Evolutionary conservation across 2,888 invertebrate genomes (phyloP), one percentile per base, ranked within the genome.

Genomic region (Agrilus mali): DNA sequence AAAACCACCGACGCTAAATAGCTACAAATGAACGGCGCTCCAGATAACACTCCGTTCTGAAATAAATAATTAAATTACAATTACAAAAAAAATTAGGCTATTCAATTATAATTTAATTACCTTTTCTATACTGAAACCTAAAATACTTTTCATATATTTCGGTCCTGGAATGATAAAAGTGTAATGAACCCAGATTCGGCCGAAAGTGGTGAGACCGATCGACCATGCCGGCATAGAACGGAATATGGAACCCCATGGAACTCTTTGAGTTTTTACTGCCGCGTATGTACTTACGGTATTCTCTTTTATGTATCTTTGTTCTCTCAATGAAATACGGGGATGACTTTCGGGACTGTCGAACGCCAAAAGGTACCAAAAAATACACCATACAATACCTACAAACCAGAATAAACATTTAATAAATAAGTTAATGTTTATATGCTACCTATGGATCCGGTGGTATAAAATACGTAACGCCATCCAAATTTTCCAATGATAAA

Each of bases 161-260:
- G 82, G 82, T 10, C 82, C 82, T 38, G 75, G 73, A 54, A 79
- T 75, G 58, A 82, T 82, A 59, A 82, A 82, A 17, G 78, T 75
- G 57, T 82, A 82, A 58, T 82, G 80, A 5, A 81, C 75, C 80
- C 81, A 82, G 57, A 82, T 82, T 40, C 82, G 68, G n/a, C 82
- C 82, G 54, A 82, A 82, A 1, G 82, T 82, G 2, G 82, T 82
- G 33, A 82, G 72, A 8, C 77, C 81, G 54, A 82, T 82, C 0
- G 79, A 72, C 80, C 80, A 82, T 3, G 77, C 78, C 1, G 81
- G 78, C 60, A 73, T 60, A 0, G 80, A 81, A 15, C 67, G 74
- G 36, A 80, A 67, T 48, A 82, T 81, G 3, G 70, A 64, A 48
- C 65, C 67, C 80, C 81, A 82, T 3, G 82, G 82, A 12, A 80